Base-by-base conservation (phyloP, 2,113 vertebrate genomes). In the Trinectes maculatus region DNA sequence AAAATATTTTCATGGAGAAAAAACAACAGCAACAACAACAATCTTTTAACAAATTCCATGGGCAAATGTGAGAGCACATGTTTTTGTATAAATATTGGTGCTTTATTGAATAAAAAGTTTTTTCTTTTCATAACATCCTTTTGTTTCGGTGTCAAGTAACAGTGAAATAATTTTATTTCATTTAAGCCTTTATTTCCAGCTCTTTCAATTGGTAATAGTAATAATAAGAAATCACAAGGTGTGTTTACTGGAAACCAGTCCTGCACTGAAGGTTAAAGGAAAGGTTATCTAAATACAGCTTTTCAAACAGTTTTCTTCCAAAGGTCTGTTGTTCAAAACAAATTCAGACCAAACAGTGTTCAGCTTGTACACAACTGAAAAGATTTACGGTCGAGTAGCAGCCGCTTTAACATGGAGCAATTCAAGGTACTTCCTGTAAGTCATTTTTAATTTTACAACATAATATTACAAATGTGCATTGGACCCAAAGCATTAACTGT, bases 21-120 rank as follows among this genome's bases (percentile, higher is more conserved):
- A 29, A 71, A 43, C 3, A 60, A 28, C n/a, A 51, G 3, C 21
- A 12, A 8, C 10, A 5, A 26, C 1, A 64, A 66, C 29, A 62
- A 55, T 15, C 12, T 39, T 39, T 1, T 15, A n/a, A n/a, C n/a
- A n/a, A 44, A 18, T 24, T 57, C 18, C 25, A 47, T 39, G 25
- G 43, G 25, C n/a, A 72, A 85, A 80, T 42, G 62, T 78, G 77
- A 85, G 52, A 80, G 67, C 47, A 78, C 18, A 24, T 85, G 60
- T 79, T 87, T 74, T 82, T 88, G 66, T 85, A 80, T 70, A 81
- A 75, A 83, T 72, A 61, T 74, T 69, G 82, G 59, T 85, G 74
- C 73, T 87, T 85, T 79, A 46, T 83, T 80, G 29, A 91, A 89
- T 91, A 90, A 91, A 91, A 15, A 13, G 44, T 67, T 74, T 74